These are phyloP conservation scores for Drosophila antonietae DNA, from an alignment of 2,888 invertebrate genomes.

Conservation along the genomic window DNA sequence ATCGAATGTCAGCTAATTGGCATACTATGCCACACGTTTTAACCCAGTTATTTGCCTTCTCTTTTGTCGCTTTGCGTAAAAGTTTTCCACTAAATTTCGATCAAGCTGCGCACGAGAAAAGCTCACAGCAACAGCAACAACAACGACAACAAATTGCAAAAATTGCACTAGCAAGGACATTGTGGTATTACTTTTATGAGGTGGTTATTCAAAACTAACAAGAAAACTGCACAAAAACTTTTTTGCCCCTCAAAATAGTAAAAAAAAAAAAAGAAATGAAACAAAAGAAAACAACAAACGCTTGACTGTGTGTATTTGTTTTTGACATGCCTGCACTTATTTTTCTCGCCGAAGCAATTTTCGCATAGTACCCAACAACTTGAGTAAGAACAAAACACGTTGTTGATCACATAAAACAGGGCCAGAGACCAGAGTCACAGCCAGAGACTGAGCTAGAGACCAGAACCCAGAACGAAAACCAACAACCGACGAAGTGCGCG, in stretches of 20 bases:
- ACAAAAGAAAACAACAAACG: conserved; percentile 26
- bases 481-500: conserved; percentile 33
- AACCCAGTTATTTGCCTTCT: conserved; percentile 25
- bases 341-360: conserved; percentile 54
- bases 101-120: conserved; percentile 41
- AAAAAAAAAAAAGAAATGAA: neutral
- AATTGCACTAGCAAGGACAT: conserved; percentile 71
- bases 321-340: conserved; percentile 61
- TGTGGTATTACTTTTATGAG: conserved; percentile 70
- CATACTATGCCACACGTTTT: conserved; percentile 44
- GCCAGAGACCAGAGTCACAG: conserved; percentile 36
- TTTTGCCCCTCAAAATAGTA: conserved; percentile 6
- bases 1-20: conserved; percentile 73
- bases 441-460: conserved; percentile 25
- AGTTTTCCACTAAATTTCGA: conserved; percentile 58
- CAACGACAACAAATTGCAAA: conserved; percentile 46
- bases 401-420: conserved; percentile 76
- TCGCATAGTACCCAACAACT: conserved; percentile 60
- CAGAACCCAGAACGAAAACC: conserved; percentile 23
- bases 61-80: conserved; percentile 2
- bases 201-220: conserved; percentile 66
- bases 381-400: conserved; percentile 74
- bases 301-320: conserved; percentile 50
- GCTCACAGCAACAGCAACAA: conserved; percentile 12
- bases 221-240: conserved; percentile 53